Percentiles rank a stretch among this genome's conserved stretches.
Conservation (phyloP, 2,797 vertebrate species). For the Rhyacichthys aspro region DNA sequence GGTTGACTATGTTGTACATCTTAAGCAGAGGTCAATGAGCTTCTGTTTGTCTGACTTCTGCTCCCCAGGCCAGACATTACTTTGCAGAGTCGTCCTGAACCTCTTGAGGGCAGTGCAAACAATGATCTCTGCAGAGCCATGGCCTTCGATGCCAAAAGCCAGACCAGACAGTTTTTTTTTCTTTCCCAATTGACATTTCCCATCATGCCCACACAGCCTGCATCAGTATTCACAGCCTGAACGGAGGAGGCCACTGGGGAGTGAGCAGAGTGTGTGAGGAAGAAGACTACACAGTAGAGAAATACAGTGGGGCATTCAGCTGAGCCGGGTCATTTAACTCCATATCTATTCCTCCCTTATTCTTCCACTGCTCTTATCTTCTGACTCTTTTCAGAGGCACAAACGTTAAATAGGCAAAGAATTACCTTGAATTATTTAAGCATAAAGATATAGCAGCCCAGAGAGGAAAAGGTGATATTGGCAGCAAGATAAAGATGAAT, state of each 20-base stretch:
- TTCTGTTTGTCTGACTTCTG: slow-evolving; percentile 37
- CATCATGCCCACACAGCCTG: slow-evolving; percentile 64
- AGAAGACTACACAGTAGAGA: slow-evolving; percentile 44
- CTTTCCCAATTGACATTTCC: slow-evolving; percentile 67
- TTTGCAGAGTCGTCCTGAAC: slow-evolving; percentile 56
- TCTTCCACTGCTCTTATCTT: slow-evolving; percentile 35
- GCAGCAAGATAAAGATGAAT: slow-evolving; percentile 2
- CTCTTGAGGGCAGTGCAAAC: slow-evolving; percentile 71
- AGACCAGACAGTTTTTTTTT: slow-evolving; percentile 15
- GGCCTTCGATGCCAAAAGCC: slow-evolving; percentile 20
- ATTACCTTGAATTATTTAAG: slow-evolving; percentile 20
- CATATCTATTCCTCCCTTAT: slow-evolving; percentile 31
- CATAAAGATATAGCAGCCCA: slow-evolving; percentile 22
- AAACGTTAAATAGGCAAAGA: slow-evolving; percentile 30
- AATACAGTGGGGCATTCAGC: slow-evolving; percentile 56
- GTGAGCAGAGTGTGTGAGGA: slow-evolving; percentile 41
- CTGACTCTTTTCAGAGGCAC: slow-evolving; percentile 15
- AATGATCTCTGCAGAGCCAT: slow-evolving; percentile 33
- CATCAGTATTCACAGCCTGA: slow-evolving; percentile 70
- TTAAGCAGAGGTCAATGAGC: not conserved
- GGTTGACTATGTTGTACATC: no score
- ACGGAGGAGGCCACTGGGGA: slow-evolving; percentile 57
- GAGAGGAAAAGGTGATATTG: not conserved
- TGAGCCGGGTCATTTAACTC: slow-evolving; percentile 43
- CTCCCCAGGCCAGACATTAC: slow-evolving; percentile 8